phyloP scores from a whole-genome alignment of 2,888 invertebrate genomes.

The Latheticus oryzae region DNA sequence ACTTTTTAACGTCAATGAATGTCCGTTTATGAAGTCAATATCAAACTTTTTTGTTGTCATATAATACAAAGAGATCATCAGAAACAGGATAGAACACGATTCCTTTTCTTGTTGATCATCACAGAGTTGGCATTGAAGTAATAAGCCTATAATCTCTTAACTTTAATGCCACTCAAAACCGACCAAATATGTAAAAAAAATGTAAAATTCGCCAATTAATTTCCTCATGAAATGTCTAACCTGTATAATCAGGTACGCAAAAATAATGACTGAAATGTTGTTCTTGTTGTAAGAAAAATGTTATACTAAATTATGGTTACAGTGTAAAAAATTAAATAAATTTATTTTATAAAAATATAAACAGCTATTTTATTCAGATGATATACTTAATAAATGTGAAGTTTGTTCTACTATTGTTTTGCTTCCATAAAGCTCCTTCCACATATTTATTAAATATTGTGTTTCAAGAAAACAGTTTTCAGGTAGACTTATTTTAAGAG shows the following conservation, averaged over 20 bases:
- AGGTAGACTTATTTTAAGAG: constrained; percentile 15
- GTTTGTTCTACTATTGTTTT: constrained; percentile 32
- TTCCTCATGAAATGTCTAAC: too few species aligned
- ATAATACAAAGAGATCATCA: too few species aligned
- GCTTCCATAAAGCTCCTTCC: constrained; percentile 48
- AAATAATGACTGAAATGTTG: constrained; percentile 25
- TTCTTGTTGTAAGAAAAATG: constrained; percentile 21
- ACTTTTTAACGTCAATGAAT: too few species aligned
- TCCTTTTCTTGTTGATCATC: too few species aligned
- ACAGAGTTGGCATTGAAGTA: too few species aligned
- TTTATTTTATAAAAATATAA: constrained; percentile 33
- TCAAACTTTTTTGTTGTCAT: constrained; percentile 2
- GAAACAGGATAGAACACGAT: too few species aligned
- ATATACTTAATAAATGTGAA: constrained; percentile 16
- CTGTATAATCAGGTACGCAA: too few species aligned
- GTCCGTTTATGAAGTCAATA: too few species aligned
- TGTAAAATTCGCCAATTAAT: too few species aligned
- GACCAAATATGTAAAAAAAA: too few species aligned
- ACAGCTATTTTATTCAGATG: constrained; percentile 21
- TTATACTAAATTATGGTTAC: constrained; percentile 19
- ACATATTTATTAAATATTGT: constrained; percentile 49
- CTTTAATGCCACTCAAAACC: too few species aligned
- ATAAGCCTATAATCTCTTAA: too few species aligned
- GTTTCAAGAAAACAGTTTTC: constrained; percentile 41
- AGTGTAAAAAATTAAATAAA: constrained; percentile 29